A percentile compares a stretch with the other conserved stretches of the same genome.
Evolutionary conservation across 2,888 invertebrate genomes (phyloP).

Genomic region (Stenolophus ochropezus): DNA sequence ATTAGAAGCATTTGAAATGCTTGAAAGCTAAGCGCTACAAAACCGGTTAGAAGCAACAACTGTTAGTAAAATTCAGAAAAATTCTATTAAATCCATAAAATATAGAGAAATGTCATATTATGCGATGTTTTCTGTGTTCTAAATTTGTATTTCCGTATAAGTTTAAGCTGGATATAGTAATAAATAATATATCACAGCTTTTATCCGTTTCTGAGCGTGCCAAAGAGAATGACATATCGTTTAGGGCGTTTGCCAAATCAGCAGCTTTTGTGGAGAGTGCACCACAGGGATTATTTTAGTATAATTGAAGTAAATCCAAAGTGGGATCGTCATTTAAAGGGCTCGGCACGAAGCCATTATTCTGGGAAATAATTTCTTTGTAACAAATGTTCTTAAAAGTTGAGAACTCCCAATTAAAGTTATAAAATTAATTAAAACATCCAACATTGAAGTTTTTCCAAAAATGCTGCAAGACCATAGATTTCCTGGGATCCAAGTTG

Average conservation of each 20-base stretch:
- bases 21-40: not conserved
- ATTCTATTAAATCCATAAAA: not conserved
- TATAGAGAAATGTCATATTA: not conserved
- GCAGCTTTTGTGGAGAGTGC: not conserved
- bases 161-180: not conserved
- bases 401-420: not conserved
- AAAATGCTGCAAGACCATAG: not conserved
- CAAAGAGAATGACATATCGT: too few relatives aligned
- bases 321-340: not conserved
- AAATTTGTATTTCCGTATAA: not conserved
- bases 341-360: not conserved
- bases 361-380: not conserved
- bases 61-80: not conserved
- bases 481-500: not conserved
- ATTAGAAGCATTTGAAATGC: not conserved
- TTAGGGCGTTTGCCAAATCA: too few relatives aligned
- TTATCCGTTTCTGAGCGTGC: too few relatives aligned
- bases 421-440: not conserved
- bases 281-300: not conserved
- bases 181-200: not conserved
- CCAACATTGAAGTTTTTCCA: not conserved
- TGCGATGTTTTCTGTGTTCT: not conserved
- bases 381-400: not conserved
- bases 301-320: too few relatives aligned
- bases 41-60: not conserved